Evolutionary conservation across 1,140 invertebrate genomes (phyloP), one percentile per base, ranked within the genome.

Genomic region (Drosophila baimaii): DNA sequence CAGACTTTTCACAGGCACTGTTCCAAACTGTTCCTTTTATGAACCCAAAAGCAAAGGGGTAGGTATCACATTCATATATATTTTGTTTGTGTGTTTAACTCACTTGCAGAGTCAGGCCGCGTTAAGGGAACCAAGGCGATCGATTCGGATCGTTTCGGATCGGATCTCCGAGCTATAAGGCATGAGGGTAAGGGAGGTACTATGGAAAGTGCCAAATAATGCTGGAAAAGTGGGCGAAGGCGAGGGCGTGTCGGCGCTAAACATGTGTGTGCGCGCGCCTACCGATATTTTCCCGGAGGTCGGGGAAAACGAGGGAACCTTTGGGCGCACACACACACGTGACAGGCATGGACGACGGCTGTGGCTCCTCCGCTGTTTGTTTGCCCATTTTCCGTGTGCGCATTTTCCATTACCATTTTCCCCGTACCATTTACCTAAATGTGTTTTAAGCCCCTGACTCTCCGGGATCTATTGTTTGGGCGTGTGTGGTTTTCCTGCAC

Each of bases 261-360:
- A 89, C 83, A 86, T 89, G 84, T 86, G 84, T 86, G 83, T 82
- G 83, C 76, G 84, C 79, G 83, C 76, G 84, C 79, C 84, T 83
- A 58, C 46, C 47, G 74, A 79, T 79, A 17, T 27, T 44, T 75
- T 62, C 66, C 64, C 72, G 64, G 61, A 51, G 62, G 49, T 37
- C 61, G 49, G 71, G 71, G 43, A 74, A 79, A 74, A 49, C 27
- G 27, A 44, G 59, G 46, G 69, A 88, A 88, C 83, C 77, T 72
- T 82, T 72, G 83, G 13, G 13, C 49, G 61, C 83, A 72, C 73
- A 89, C 83, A 62, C 83, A 72, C 73, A 89, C 83, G 83, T 88
- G 83, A 88, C 83, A 73, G 59, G 52, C 63, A 54, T 54, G 51
- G 13, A 21, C 19, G 51, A 52, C 6, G 25, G n/a, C 47, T 49